Evolutionary conservation across 2,888 invertebrate genomes (phyloP).

Genomic region (Diploptera punctata): DNA sequence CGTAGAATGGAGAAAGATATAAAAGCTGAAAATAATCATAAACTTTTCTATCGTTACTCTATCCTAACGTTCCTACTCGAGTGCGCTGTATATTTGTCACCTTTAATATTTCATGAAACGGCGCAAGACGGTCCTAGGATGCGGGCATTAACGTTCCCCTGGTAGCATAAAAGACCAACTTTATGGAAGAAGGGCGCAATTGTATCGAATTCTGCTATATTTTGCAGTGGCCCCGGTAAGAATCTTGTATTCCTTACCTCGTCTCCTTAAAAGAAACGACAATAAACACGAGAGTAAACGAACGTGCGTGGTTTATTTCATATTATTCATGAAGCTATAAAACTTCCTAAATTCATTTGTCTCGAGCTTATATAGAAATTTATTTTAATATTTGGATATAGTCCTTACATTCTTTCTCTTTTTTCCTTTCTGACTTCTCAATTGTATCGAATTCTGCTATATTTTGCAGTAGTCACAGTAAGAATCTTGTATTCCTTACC

Average conservation of each 20-base stretch:
- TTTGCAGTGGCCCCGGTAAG: not conserved
- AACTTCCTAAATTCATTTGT: too few relatives aligned
- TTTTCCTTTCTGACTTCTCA: too few relatives aligned
- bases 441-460: not conserved
- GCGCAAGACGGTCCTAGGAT: not conserved
- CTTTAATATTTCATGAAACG: constrained; percentile 15
- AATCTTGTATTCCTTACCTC: too few relatives aligned
- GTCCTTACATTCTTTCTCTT: too few relatives aligned
- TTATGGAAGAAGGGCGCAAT: constrained; percentile 2
- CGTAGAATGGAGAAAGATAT: not conserved
- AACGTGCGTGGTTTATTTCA: too few relatives aligned
- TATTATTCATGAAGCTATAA: too few relatives aligned
- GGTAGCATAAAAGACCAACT: not conserved
- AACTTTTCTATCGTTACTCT: not conserved
- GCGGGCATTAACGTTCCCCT: not conserved
- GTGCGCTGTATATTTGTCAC: not conserved
- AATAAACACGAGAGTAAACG: too few relatives aligned
- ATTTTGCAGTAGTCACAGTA: not conserved
- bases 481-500: too few relatives aligned
- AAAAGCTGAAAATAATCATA: constrained; percentile 16
- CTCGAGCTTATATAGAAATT: too few relatives aligned
- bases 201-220: not conserved
- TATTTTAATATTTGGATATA: too few relatives aligned
- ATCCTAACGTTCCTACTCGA: not conserved
- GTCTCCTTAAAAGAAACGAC: too few relatives aligned